Percentiles rank a stretch among this genome's conserved stretches.
These are phyloP conservation scores for Anadara kagoshimensis DNA, from an alignment of 1,140 invertebrate species.

Conservation along the genomic window DNA sequence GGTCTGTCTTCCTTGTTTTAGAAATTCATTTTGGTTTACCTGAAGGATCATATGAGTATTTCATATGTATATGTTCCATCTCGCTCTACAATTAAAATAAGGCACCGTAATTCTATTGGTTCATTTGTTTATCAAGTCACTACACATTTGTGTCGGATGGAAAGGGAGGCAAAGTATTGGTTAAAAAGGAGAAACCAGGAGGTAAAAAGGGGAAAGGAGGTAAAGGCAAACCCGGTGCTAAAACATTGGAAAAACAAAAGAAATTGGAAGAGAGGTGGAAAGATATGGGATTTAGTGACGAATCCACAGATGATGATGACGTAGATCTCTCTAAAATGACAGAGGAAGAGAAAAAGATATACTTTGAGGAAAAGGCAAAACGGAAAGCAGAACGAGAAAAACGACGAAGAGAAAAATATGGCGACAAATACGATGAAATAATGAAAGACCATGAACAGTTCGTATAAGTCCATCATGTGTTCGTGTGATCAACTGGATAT, in stretches of 20 bases:
- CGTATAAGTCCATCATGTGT: conserved; percentile 23
- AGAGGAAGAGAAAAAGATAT: conserved; percentile 67
- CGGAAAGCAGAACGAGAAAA: conserved; percentile 64
- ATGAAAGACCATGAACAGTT: conserved; percentile 67
- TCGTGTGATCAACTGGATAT: not conserved
- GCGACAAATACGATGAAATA: conserved; percentile 72
- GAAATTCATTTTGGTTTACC: too few species aligned
- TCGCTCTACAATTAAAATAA: too few species aligned
- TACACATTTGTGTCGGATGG: conserved; percentile 66
- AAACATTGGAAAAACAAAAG: conserved; percentile 42
- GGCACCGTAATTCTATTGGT: too few species aligned
- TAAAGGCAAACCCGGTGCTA: conserved; percentile 45
- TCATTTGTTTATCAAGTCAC: conserved; percentile 41
- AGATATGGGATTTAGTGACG: conserved; percentile 60
- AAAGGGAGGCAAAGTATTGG: conserved; percentile 63
- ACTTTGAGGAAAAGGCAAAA: conserved; percentile 63
- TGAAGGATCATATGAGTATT: too few species aligned
- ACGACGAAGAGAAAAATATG: conserved; percentile 70
- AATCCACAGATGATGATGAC: conserved; percentile 66
- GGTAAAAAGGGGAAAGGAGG: conserved; percentile 48
- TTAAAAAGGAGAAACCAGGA: conserved; percentile 62
- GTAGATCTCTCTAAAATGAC: conserved; percentile 72
- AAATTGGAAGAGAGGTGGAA: conserved; percentile 36
- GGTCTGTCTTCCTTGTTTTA: too few species aligned
- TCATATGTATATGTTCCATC: too few species aligned